A percentile compares a stretch with the other conserved stretches of the same genome.
Evolutionary conservation across 2,888 invertebrate species (phyloP).

Genomic region (Drosophila sordidula): DNA sequence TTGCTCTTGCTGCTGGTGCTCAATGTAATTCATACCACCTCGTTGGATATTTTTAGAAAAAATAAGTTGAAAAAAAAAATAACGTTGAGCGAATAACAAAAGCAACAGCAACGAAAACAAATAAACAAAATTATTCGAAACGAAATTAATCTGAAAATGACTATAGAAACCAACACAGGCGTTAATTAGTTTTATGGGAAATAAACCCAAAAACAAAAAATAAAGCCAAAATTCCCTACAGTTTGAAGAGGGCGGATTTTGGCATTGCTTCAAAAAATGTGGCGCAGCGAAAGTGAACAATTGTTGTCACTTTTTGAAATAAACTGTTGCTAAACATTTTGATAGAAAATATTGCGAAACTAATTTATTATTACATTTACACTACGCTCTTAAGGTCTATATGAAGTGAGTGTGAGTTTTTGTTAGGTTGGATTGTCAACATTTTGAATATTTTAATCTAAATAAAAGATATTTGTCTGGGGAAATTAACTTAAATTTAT

Average conservation of each 20-base stretch:
- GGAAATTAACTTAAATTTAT: conserved; percentile 52
- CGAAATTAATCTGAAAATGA: conserved; percentile 68
- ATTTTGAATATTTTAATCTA: conserved; percentile 9
- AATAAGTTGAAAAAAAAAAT: background rate
- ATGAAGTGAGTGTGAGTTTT: conserved; percentile 25
- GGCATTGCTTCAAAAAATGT: conserved; percentile 55
- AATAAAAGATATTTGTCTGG: conserved; percentile 9
- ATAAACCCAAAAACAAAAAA: conserved; percentile 23
- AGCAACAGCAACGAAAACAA: conserved; percentile 57
- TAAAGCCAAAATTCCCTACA: conserved; percentile 22
- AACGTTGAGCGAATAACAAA: conserved; percentile 29
- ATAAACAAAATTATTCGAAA: conserved; percentile 80
- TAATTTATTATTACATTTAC: conserved; percentile 44
- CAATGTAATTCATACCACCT: conserved; percentile 77
- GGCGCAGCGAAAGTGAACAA: conserved; percentile 70
- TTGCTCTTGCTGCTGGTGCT: conserved; percentile 44
- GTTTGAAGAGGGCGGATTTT: conserved; percentile 29
- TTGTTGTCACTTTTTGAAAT: conserved; percentile 55
- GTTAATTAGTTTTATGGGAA: conserved; percentile 63
- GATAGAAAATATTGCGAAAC: conserved; percentile 18
- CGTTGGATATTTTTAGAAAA: conserved; percentile 71
- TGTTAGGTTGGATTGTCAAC: conserved; percentile 41
- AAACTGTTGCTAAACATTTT: conserved; percentile 16
- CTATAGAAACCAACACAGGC: conserved; percentile 38
- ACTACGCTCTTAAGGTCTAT: conserved; percentile 41